Evolutionary conservation across 2,797 vertebrate genomes (phyloP).

Genomic region (Denticeps clupeoides): DNA sequence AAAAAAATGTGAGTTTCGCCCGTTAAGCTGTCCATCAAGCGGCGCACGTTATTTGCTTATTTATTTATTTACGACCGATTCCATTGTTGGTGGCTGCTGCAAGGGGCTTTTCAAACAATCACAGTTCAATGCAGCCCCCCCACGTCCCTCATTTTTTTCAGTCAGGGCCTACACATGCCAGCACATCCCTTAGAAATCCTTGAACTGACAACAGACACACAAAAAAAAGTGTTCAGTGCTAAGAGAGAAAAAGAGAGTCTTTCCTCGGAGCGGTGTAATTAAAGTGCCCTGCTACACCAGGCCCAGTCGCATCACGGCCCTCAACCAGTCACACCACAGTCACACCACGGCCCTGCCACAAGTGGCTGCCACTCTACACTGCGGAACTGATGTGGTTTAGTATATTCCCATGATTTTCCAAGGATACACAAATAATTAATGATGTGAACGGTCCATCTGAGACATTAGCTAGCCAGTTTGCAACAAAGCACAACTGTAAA

Average conservation of each 20-base stretch:
- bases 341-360: no score
- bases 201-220: conserved; percentile 58
- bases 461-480: no score
- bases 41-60: conserved; percentile 35
- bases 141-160: conserved; percentile 28
- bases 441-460: no score
- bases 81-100: conserved; percentile 44
- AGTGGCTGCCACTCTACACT: no score
- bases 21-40: conserved; percentile 61
- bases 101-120: conserved; percentile 62
- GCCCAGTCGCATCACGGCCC: no score
- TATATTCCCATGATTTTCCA: no score
- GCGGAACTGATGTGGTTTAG: no score
- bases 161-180: conserved; percentile 57
- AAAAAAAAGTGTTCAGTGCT: conserved; percentile 41
- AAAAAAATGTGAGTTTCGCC: conserved; percentile 60
- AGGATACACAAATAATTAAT: no score
- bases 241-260: conserved; percentile 40
- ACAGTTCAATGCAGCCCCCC: conserved; percentile 34
- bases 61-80: no score
- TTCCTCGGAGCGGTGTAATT: conserved; percentile 48
- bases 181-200: conserved; percentile 58
- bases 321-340: no score
- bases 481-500: no score
- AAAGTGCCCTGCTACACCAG: conserved; percentile 51